Conservation (phyloP, 2,888 invertebrate genomes). For the Ornithoptera alexandrae region DNA sequence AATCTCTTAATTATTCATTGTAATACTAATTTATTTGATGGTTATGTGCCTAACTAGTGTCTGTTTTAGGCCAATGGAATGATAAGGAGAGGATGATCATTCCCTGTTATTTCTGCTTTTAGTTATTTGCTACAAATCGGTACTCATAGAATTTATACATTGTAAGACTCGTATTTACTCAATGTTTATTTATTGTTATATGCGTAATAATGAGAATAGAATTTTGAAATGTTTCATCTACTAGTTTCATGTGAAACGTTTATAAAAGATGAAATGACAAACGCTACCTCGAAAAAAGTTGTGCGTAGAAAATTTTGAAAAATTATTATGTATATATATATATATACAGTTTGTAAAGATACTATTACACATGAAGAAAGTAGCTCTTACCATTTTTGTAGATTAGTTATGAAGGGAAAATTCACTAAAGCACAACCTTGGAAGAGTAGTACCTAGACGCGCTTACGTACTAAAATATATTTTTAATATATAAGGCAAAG, state of each 20-base stretch:
- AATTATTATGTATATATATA: conserved; percentile 52
- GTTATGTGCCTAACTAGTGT: not conserved
- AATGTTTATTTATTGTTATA: not conserved
- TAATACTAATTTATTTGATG: not conserved
- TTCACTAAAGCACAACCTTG: conserved; percentile 80
- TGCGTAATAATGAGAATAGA: not conserved
- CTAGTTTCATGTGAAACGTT: conserved; percentile 8
- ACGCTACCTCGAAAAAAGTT: conserved; percentile 68
- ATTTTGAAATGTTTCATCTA: too few relatives aligned
- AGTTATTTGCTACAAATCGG: not conserved
- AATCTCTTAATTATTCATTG: not conserved
- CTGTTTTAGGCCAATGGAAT: not conserved
- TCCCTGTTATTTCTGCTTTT: not conserved
- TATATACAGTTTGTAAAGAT: conserved; percentile 47
- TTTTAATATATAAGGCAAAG: conserved; percentile 77
- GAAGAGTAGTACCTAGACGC: conserved; percentile 78
- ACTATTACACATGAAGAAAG: conserved; percentile 46
- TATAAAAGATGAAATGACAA: conserved; percentile 15
- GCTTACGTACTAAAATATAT: conserved; percentile 69
- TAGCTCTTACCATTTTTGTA: conserved; percentile 45
- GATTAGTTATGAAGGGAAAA: conserved; percentile 59
- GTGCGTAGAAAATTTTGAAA: conserved; percentile 72
- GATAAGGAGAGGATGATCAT: not conserved
- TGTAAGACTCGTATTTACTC: not conserved
- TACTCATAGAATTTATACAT: too few relatives aligned